Evolutionary conservation across 2,797 vertebrate genomes (phyloP), one percentile per base, ranked within the genome.

Genomic region (Emys orbicularis): DNA sequence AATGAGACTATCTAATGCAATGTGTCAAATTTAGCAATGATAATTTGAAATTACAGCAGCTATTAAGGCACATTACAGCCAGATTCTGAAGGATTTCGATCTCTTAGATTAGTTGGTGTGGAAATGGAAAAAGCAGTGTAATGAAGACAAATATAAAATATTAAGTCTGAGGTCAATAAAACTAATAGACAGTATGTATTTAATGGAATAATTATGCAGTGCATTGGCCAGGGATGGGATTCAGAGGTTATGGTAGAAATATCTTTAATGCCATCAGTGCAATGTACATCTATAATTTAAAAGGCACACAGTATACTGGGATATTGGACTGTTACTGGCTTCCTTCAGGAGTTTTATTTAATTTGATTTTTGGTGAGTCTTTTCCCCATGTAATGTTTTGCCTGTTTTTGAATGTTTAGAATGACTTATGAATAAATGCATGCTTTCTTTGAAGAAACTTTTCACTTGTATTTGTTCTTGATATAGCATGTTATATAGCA

Each of bases 71-170:
- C 86, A 88, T n/a, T 59, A 83, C 80, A 54, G 41, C 23, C 87
- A 86, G 72, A 94, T 83, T 50, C 81, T 72, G 81, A 88, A 93
- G 84, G 76, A 81, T 84, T 93, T 95, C 89, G 49, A 84, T 96
- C 68, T 91, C 76, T 12, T 90, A n/a, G 91, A 57, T 90, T 49
- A 87, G 89, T 96, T 95, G 82, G 52, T 84, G 44, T 1, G 6
- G 90, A 92, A 96, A 93, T 87, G 6, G 85, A 95, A 97, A 96
- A 94, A 0, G 2, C 9, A 92, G 65, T 93, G 93, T 96, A 96
- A 95, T 94, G 88, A 92, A 96, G 96, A 96, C 44, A 91, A 95
- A 97, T 94, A 87, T 88, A 53, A 59, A 83, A 61, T 89, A 90
- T 94, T 88, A 97, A 72, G 47, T 79, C 77, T 92, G 82, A 94